phyloP scores from a whole-genome alignment of 2,797 vertebrate genomes.

The Novumbra hubbsi region DNA sequence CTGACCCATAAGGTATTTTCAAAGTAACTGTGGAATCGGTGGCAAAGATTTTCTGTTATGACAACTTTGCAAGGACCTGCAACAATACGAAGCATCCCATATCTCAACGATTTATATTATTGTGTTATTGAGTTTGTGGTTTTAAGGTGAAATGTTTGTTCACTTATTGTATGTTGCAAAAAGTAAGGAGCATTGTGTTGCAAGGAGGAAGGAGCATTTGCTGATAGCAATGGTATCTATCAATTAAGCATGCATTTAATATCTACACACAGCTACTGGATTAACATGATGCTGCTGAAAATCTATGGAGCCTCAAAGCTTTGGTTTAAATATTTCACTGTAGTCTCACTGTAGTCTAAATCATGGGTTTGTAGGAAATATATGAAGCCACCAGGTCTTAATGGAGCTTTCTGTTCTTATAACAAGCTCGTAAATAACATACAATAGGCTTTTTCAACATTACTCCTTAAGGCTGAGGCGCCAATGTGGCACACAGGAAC shows the following conservation, averaged over 20 bases:
- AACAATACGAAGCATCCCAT: conserved; percentile 27
- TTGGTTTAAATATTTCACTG: conserved; percentile 22
- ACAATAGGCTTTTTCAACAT: neutral
- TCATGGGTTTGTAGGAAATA: too few relatives aligned
- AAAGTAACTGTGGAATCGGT: neutral
- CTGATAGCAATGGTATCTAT: conserved; percentile 50
- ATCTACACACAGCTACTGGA: conserved; percentile 49
- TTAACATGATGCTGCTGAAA: conserved; percentile 61
- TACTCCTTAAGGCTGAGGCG: neutral
- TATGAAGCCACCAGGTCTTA: conserved; percentile 43
- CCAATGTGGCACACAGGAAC: neutral
- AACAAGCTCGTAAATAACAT: conserved; percentile 20
- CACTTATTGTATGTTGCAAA: neutral
- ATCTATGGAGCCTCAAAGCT: conserved; percentile 47
- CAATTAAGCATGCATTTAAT: conserved; percentile 64
- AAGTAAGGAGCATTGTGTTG: neutral
- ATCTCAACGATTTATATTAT: conserved; percentile 15
- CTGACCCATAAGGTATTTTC: neutral
- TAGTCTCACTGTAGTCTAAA: conserved; percentile 20
- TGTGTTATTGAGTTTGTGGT: neutral
- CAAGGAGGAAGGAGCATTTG: neutral
- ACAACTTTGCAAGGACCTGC: conserved; percentile 20
- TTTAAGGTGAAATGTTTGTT: neutral
- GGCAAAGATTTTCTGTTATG: neutral
- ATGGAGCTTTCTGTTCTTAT: conserved; percentile 23